Evolutionary conservation across 2,888 invertebrate species (phyloP), one percentile per base, ranked within the genome.

Genomic region (Anodontia alba): DNA sequence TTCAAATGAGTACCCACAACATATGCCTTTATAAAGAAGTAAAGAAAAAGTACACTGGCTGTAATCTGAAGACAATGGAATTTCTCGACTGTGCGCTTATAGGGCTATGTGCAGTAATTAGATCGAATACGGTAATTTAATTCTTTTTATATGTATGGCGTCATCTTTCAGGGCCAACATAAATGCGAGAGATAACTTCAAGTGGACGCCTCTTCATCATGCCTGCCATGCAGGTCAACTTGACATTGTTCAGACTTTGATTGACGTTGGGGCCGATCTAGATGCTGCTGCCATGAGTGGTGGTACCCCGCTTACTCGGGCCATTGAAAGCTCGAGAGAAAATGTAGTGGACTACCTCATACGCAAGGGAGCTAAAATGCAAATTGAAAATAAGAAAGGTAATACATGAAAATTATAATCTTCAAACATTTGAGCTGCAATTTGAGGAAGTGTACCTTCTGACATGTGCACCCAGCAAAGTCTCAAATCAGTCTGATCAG

Each of bases 191-290:
- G 95, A 95, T 86, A 94, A 95, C 84, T 94, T 95, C 86, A 93
- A 94, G 77, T 95, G 95, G 95, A 94, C 94, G 23, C 93, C 95
- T 1, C 86, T 95, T 12, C 95, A 95, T 78, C 94, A 94, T 84
- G 95, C 95, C 3, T 94, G 94, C 79, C 94, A 95, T 81, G 89
- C 93, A 3, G 95, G 94, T 5, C 92, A 92, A 80, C 80, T 92
- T 51, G 94, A 94, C 73, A 90, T 95, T 51, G 94, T 94, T 5
- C 90, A 93, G 77, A 89, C 89, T 26, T 87, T 95, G 57, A 83
- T 95, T 46, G 91, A 92, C 1, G 77, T 90, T 68, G 94, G 95
- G 3, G 94, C 94, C 8, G 91, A 94, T 69, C 83, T 94, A 8
- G 94, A 95, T 77, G 93, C 93, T 5, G 72, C 88, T 8, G 91